Base-by-base conservation (phyloP, 2,113 vertebrate genomes). In the Thalassarche chlororhynchos region DNA sequence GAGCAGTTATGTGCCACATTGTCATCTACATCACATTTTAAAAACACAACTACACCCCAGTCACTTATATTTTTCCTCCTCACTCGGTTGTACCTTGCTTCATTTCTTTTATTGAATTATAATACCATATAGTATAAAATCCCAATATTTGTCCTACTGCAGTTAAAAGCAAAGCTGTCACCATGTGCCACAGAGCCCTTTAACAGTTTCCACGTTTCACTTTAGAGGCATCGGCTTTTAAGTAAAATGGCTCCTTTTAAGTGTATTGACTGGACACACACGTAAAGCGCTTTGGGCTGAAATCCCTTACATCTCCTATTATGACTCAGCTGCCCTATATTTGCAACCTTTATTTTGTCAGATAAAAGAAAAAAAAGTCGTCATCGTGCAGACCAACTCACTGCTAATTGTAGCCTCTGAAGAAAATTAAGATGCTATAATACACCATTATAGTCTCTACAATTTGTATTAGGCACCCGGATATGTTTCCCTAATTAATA, bases 401-500 rank as follows among this genome's bases (percentile, higher is more conserved):
- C 72, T 52, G 82, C 93, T 93, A 93, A 82, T 36, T 83, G 65
- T 64, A 81, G 60, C 60, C 77, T 90, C 74, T 85, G 71, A 90
- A 89, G 84, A 89, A 96, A 88, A 91, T 69, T 68, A 88, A 81
- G 84, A 89, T 32, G 87, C 54, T 65, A 5, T 62, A 77, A 87
- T 92, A 74, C 25, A 77, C 94, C 94, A 76, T 91, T 83, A 90
- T 49, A 86, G 58, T 61, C 83, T 89, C 55, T 87, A 93, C 92
- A 94, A 40, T 71, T 93, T 91, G 77, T 92, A 42, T 79, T 66
- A 97, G 92, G 60, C 92, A 95, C 82, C 74, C 72, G 34, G 94
- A 93, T 96, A 92, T 24, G 42, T 75, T 97, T 98, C 96, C 80
- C 90, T 97, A 94, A 94, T 96, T 95, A 96, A 96, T 90, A 88